Percentiles rank a stretch among this genome's conserved stretches.
Conservation (phyloP, 30 jellyfish, hydroid and myxozoan species). For the Catostylus mosaicus region DNA sequence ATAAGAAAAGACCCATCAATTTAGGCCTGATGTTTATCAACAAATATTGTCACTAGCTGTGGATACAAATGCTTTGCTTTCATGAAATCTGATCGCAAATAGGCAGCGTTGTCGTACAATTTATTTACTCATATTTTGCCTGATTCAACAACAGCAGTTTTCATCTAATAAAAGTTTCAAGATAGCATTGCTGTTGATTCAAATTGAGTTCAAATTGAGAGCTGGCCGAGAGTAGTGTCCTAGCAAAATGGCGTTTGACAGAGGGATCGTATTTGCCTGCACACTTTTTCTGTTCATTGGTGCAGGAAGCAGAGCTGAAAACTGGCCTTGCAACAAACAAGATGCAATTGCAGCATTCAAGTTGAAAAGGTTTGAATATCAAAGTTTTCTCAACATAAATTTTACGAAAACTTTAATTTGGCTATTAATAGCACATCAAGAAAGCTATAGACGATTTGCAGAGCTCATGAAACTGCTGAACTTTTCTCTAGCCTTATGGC, state of each 20-base stretch:
- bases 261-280: too few relatives aligned
- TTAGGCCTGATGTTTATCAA: neutral
- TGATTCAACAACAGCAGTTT: conserved; percentile 5
- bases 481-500: too few relatives aligned
- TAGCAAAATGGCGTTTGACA: too few relatives aligned
- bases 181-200: too few relatives aligned
- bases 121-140: conserved; percentile 1
- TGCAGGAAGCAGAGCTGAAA: neutral
- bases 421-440: too few relatives aligned
- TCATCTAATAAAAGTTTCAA: too few relatives aligned
- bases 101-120: neutral
- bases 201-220: too few relatives aligned
- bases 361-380: conserved; percentile 7
- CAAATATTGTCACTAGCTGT: neutral
- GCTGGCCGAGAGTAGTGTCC: too few relatives aligned
- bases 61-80: neutral
- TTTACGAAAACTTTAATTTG: too few relatives aligned
- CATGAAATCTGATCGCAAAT: neutral
- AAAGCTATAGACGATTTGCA: too few relatives aligned
- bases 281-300: neutral
- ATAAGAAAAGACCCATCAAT: too few relatives aligned
- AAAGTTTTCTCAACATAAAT: neutral
- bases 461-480: too few relatives aligned
- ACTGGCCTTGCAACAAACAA: conserved; percentile 62
- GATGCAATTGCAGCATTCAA: conserved; percentile 64